phyloP scores from a whole-genome alignment of 1,140 invertebrate species.

The Aphidius gifuensis region DNA sequence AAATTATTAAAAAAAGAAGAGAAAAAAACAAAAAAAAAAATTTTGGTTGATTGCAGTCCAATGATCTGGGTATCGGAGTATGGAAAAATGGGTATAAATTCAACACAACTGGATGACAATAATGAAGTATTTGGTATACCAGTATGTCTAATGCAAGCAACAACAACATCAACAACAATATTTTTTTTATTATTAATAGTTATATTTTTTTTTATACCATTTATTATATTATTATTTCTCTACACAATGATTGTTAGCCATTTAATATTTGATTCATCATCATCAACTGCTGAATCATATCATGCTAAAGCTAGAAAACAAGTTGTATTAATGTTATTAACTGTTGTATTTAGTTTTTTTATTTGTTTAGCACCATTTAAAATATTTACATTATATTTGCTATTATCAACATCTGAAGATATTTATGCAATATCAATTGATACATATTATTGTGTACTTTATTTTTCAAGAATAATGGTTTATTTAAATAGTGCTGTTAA shows the following conservation, averaged over 20 bases:
- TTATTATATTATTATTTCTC: constrained; percentile 70
- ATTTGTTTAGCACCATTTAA: constrained; percentile 82
- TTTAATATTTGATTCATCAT: constrained; percentile 65
- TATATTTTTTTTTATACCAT: constrained; percentile 74
- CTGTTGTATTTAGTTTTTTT: constrained; percentile 83
- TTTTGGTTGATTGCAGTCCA: constrained; percentile 47
- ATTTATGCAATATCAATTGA: constrained; percentile 63
- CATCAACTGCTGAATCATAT: constrained; percentile 61
- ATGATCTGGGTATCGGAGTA: constrained; percentile 49
- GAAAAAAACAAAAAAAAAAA: constrained; percentile 6
- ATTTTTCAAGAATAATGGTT: constrained; percentile 80
- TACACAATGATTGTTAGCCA: constrained; percentile 76
- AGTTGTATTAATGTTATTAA: constrained; percentile 77
- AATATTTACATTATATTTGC: constrained; percentile 77
- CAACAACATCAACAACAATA: constrained; percentile 64
- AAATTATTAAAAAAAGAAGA: constrained; percentile 5
- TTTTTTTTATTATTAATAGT: constrained; percentile 72
- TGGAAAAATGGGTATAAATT: constrained; percentile 37
- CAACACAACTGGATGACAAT: constrained; percentile 17
- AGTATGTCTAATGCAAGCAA: constrained; percentile 66
- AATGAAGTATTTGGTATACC: constrained; percentile 52
- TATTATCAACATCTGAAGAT: constrained; percentile 62
- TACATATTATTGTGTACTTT: constrained; percentile 74
- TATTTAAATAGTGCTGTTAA: constrained; percentile 84
- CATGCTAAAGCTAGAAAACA: constrained; percentile 64